phyloP scores from a whole-genome alignment of 1,140 invertebrate genomes.

The Helicoverpa armigera region DNA sequence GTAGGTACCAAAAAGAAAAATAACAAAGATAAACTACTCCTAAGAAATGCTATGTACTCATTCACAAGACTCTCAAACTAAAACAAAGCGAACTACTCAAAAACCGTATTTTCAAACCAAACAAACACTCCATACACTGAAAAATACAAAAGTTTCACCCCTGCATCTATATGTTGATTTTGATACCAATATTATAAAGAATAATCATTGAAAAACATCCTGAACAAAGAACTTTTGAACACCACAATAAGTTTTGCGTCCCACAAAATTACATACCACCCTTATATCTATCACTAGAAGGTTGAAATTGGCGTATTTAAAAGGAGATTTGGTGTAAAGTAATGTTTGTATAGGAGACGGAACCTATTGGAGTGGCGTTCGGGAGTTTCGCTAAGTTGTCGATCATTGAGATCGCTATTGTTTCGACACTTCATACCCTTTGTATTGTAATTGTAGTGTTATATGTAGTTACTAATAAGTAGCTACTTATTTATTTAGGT shows the following conservation, averaged over 20 bases:
- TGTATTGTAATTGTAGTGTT: conserved; percentile 61
- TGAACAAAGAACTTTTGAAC: conserved; percentile 51
- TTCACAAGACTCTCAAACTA: neutral
- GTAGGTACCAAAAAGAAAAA: no score
- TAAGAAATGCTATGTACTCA: neutral
- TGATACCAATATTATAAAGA: conserved; percentile 52
- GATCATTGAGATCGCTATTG: conserved; percentile 69
- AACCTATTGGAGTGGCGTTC: conserved; percentile 57
- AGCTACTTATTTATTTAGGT: neutral
- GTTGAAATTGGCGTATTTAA: neutral
- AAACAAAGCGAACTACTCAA: neutral
- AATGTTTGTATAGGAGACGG: conserved; percentile 48
- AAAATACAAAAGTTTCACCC: neutral
- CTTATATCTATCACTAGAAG: neutral
- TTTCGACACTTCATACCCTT: conserved; percentile 71
- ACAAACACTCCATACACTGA: conserved; percentile 30
- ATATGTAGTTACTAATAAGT: conserved; percentile 54
- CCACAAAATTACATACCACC: neutral
- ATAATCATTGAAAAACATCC: conserved; percentile 56
- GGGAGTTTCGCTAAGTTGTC: conserved; percentile 57
- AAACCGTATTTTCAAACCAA: conserved; percentile 31
- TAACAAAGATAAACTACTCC: neutral
- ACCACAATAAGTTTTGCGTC: neutral
- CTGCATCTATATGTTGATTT: conserved; percentile 31
- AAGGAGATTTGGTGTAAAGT: neutral